Evolutionary conservation across 1,140 invertebrate genomes (phyloP), one percentile per base, ranked within the genome.

Genomic region (Muscidifurax raptorellus): DNA sequence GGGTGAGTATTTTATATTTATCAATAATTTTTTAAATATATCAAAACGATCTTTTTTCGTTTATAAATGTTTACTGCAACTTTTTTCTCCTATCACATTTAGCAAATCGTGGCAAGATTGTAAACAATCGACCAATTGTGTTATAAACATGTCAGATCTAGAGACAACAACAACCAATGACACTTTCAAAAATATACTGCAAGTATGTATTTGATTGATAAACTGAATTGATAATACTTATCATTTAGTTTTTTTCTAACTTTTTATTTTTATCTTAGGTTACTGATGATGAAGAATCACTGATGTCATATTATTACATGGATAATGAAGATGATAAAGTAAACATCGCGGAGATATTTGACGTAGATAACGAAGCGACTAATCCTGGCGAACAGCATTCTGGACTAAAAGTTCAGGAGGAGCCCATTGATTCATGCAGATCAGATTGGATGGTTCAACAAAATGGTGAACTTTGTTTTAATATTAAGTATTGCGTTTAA

Each of bases 241-340:
- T 18, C 36, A 25, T 36, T 28, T 83, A 64, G 4, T 25, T 18
- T 84, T 32, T 59, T 72, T 30, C 18, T 79, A 72, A 32, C 25
- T 40, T 72, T 9, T 40, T 27, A 1, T 52, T 30, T 71, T 30
- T 12, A 44, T 88, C 84, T 18, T 32, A 92, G 92, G 96, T 96
- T 78, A 97, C 97, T 10, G 94, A 96, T 47, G 96, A 98, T 86
- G 96, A 98, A 90, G 97, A 98, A 87, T 96, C 97, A 9, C 92
- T 98, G 2, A 96, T 98, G 94, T 96, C 97, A 0, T 98, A 97
- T 92, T 98, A 98, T 93, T 98, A 98, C 89, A 95, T 97, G 89
- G 96, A 97, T 89, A 96, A 97, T 89, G 25, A n/a, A 28, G 95
- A 97, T 89, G 97, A 97, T 91, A 96, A 97, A 93, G 95, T 96